Conservation (phyloP, 2,888 invertebrate genomes). For the Nyleta sp. region DNA sequence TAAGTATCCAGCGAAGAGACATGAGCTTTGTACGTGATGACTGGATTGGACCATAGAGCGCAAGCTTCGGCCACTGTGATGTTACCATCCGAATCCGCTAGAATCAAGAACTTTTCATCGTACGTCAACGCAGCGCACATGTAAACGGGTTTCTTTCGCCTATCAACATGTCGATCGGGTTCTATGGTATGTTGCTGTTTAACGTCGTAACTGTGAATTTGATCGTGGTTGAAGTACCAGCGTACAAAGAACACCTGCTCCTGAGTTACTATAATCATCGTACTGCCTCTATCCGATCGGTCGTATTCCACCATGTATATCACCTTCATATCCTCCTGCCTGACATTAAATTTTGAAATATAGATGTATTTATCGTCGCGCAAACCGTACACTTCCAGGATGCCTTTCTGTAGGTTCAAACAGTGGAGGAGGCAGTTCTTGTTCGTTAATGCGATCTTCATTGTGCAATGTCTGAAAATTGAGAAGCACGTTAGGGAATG, state of each 20-base stretch:
- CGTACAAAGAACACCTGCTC: constrained; percentile 72
- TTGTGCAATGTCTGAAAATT: constrained; percentile 28
- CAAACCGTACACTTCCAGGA: constrained; percentile 69
- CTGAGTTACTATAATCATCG: constrained; percentile 76
- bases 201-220: constrained; percentile 72
- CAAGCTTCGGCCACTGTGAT: constrained; percentile 81
- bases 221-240: constrained; percentile 70
- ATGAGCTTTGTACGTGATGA: constrained; percentile 75
- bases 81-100: constrained; percentile 80
- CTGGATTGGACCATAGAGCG: constrained; percentile 69
- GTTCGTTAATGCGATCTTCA: constrained; percentile 67
- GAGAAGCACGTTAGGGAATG: neutral
- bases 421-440: constrained; percentile 70
- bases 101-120: constrained; percentile 81
- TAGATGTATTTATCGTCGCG: constrained; percentile 66
- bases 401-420: constrained; percentile 73
- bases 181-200: constrained; percentile 67
- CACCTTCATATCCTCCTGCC: constrained; percentile 67
- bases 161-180: constrained; percentile 61
- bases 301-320: constrained; percentile 64
- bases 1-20: constrained; percentile 78
- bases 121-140: constrained; percentile 81
- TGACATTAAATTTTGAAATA: constrained; percentile 72
- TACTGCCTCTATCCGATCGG: constrained; percentile 62
- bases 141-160: constrained; percentile 67